Percentiles rank a stretch among this genome's conserved stretches.
Evolutionary conservation across 2,797 vertebrate species (phyloP).

Genomic region (Parotocinclus haroldoi): DNA sequence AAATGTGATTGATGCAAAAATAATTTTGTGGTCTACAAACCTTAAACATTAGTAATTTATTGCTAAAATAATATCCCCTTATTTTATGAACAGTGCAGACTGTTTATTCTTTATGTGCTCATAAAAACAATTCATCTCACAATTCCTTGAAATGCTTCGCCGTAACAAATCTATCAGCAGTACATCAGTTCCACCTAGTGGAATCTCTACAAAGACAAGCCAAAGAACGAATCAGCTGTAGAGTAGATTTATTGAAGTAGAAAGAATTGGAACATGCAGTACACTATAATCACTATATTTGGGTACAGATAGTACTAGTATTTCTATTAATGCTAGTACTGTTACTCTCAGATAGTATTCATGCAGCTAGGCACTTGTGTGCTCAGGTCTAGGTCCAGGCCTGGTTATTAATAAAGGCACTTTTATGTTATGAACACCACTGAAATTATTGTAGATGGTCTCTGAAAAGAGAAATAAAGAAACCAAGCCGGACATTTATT

Average conservation of each 20-base stretch:
- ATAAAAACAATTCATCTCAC: too few species aligned
- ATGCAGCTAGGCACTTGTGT: constrained; percentile 52
- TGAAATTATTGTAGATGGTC: constrained; percentile 36
- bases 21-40: too few species aligned
- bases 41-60: too few species aligned
- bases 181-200: constrained; percentile 57
- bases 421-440: constrained; percentile 40
- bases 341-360: constrained; percentile 18
- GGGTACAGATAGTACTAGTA: background rate
- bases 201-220: constrained; percentile 14
- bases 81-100: too few species aligned
- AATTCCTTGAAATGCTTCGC: too few species aligned
- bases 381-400: constrained; percentile 47
- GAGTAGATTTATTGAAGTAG: constrained; percentile 26
- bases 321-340: constrained; percentile 10
- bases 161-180: constrained; percentile 26
- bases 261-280: constrained; percentile 26
- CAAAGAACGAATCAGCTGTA: background rate
- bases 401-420: constrained; percentile 66
- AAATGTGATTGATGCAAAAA: too few species aligned
- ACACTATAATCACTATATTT: constrained; percentile 24
- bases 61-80: too few species aligned
- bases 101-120: too few species aligned
- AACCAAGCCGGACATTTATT: too few species aligned
- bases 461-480: constrained; percentile 4